Evolutionary conservation across 1,140 invertebrate genomes (phyloP).

Genomic region (Camponotus vicinus): DNA sequence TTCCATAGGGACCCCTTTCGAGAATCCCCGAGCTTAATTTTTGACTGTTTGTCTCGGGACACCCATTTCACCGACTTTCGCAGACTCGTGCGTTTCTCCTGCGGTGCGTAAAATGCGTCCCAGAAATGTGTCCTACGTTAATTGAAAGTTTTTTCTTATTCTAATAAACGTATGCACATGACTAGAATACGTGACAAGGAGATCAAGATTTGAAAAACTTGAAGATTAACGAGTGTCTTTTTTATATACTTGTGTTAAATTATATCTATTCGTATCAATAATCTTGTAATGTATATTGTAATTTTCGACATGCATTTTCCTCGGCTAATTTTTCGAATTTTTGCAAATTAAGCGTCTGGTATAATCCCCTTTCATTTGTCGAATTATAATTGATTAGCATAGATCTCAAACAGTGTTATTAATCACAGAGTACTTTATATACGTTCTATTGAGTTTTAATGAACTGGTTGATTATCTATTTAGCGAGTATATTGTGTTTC

Average conservation of each 20-base stretch:
- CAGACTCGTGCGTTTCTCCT: not conserved
- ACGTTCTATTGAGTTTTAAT: constrained; percentile 15
- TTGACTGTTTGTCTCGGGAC: not conserved
- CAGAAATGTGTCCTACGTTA: not conserved
- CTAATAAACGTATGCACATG: not conserved
- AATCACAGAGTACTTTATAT: not conserved
- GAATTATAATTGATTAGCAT: not conserved
- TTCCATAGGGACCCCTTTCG: not conserved
- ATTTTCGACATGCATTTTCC: not conserved
- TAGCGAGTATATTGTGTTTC: constrained; percentile 7
- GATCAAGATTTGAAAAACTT: not conserved
- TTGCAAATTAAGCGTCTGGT: not conserved
- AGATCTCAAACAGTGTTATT: not conserved
- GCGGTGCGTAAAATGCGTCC: not conserved
- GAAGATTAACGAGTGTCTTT: not conserved
- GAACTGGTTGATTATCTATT: constrained; percentile 18
- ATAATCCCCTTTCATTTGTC: not conserved
- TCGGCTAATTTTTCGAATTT: constrained; percentile 5
- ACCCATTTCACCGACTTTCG: not conserved
- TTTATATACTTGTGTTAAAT: not conserved
- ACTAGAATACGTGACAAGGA: not conserved
- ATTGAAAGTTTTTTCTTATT: not conserved
- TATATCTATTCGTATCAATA: not conserved
- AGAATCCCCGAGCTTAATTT: not conserved
- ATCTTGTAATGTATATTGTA: not conserved